Evolutionary conservation across 2,888 invertebrate species (phyloP).

Genomic region (Caenorhabditis plicata): DNA sequence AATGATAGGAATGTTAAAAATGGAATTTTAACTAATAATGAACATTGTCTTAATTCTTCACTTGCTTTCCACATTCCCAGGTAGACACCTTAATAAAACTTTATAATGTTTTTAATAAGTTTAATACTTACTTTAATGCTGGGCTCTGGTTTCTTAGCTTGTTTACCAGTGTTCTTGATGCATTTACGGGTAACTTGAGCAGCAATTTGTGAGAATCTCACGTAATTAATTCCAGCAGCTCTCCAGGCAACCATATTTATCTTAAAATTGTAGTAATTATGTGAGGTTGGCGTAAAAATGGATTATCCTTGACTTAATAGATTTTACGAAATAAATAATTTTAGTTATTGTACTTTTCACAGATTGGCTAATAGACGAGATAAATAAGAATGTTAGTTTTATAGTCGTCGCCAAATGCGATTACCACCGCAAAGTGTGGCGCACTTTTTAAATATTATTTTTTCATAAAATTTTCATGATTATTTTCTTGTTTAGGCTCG

Average conservation of each 20-base stretch:
- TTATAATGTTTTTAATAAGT: neutral
- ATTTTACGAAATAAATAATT: no score
- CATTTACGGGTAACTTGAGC: constrained; percentile 77
- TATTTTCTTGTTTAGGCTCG: no score
- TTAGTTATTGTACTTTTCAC: no score
- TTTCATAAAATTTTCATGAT: no score
- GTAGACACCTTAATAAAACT: constrained; percentile 77
- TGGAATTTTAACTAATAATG: neutral
- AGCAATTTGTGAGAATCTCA: constrained; percentile 91
- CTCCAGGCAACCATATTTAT: constrained; percentile 54
- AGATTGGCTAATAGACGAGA: no score
- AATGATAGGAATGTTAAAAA: constrained; percentile 4
- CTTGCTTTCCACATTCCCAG: constrained; percentile 78
- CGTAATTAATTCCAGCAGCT: constrained; percentile 75
- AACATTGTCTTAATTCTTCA: constrained; percentile 24
- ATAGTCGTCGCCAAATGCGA: no score
- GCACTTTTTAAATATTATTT: no score
- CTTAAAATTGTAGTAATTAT: neutral
- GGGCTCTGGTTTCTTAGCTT: constrained; percentile 29
- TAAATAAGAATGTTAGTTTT: no score
- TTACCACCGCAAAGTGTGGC: no score
- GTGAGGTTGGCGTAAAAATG: no score
- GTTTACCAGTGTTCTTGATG: constrained; percentile 72
- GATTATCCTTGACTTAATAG: no score
- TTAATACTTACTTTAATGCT: constrained; percentile 69